Conservation (phyloP, 2,113 vertebrate species). For the Malaclemys terrapin region DNA sequence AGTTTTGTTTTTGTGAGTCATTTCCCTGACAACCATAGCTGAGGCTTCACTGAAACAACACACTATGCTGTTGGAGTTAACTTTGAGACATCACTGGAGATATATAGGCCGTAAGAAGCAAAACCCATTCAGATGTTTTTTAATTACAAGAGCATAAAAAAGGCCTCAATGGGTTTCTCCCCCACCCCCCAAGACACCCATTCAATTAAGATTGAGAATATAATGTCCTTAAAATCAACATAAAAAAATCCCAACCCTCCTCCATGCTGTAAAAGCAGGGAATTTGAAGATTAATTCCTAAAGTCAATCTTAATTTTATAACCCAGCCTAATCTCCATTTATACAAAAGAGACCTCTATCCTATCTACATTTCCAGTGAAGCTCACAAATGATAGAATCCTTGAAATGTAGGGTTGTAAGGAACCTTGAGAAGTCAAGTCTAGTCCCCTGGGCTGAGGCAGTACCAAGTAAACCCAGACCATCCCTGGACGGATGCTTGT, state of each 20-base stretch:
- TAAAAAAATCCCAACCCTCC: too few relatives aligned
- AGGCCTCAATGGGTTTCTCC: too few relatives aligned
- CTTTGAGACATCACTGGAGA: neutral
- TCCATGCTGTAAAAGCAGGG: rapidly evolving
- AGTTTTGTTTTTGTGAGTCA: neutral
- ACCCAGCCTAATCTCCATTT: neutral
- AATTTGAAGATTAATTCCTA: neutral
- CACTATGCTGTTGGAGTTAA: neutral
- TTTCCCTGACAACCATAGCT: neutral
- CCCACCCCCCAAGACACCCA: too few relatives aligned
- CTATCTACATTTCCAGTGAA: neutral
- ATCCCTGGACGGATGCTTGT: neutral
- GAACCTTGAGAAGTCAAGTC: neutral
- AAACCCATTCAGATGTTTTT: neutral
- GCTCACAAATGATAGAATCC: neutral
- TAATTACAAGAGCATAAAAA: neutral
- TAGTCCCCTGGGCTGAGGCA: neutral
- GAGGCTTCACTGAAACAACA: neutral
- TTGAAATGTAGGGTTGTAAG: neutral
- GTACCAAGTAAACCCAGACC: neutral
- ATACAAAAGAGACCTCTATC: neutral
- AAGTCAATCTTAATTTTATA: neutral
- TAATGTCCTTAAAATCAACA: neutral
- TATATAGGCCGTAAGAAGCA: neutral
- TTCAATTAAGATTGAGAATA: neutral